phyloP scores from a whole-genome alignment of 2,797 vertebrate genomes.

The Danio jaintianensis region DNA sequence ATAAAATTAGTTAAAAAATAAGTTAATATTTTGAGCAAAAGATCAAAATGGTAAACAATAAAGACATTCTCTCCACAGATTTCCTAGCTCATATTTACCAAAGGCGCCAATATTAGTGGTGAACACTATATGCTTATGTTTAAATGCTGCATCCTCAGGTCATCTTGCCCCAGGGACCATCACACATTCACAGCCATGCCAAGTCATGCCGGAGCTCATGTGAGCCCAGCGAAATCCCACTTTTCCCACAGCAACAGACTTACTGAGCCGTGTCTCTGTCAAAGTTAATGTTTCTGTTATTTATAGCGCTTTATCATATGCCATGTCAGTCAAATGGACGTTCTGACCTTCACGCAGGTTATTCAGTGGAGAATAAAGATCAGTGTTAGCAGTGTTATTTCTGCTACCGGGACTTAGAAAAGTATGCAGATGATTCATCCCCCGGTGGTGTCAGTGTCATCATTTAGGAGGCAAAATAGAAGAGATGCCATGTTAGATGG shows the following conservation, averaged over 20 bases:
- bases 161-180: constrained; percentile 46
- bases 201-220: constrained; percentile 42
- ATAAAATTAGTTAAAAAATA: too few species aligned
- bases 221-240: background rate
- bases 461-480: too few species aligned
- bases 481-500: too few species aligned
- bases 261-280: constrained; percentile 29
- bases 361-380: background rate
- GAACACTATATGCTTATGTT: background rate
- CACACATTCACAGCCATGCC: constrained; percentile 25
- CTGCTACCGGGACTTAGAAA: background rate
- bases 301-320: constrained; percentile 11
- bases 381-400: background rate
- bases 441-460: background rate
- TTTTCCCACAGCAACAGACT: constrained; percentile 40
- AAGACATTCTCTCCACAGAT: too few species aligned
- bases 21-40: too few species aligned
- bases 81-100: too few species aligned
- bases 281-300: constrained; percentile 34
- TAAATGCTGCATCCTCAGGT: background rate
- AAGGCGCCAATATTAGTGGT: too few species aligned
- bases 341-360: constrained; percentile 29
- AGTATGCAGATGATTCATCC: background rate
- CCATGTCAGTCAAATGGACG: constrained; percentile 9
- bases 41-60: too few species aligned